Percentiles rank a stretch among this genome's conserved stretches.
Evolutionary conservation across 2,797 vertebrate genomes (phyloP).

Genomic region (Miichthys miiuy): DNA sequence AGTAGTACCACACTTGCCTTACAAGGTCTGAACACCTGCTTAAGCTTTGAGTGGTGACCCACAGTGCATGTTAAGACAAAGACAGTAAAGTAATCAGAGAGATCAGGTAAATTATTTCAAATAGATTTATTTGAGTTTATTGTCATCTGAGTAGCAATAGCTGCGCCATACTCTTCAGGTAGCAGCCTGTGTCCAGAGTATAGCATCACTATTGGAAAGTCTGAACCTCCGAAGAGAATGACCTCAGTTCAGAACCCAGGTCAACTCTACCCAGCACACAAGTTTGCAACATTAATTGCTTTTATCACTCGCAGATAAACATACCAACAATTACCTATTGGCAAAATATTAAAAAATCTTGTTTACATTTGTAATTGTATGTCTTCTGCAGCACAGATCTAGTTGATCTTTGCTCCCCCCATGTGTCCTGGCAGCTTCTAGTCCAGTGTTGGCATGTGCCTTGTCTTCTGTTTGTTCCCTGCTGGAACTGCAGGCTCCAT

Average conservation of each 20-base stretch:
- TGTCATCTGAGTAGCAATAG: not conserved
- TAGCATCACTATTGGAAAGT: slow-evolving; percentile 61
- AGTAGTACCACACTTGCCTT: not conserved
- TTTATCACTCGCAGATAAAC: not conserved
- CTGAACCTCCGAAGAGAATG: slow-evolving; percentile 76
- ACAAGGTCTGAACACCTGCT: not conserved
- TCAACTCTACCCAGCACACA: slow-evolving; percentile 80
- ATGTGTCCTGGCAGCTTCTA: slow-evolving; percentile 83
- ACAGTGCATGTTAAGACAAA: not conserved
- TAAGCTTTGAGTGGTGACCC: not conserved
- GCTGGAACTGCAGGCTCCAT: slow-evolving; percentile 72
- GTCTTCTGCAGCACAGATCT: not conserved
- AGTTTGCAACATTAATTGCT: slow-evolving; percentile 47
- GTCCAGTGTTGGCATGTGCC: slow-evolving; percentile 81
- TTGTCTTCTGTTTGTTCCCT: slow-evolving; percentile 71
- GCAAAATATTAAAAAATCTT: too few relatives aligned
- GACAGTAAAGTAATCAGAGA: too few relatives aligned
- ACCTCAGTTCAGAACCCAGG: slow-evolving; percentile 67
- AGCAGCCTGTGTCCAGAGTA: slow-evolving; percentile 10
- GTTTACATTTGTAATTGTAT: too few relatives aligned
- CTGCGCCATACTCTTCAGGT: slow-evolving; percentile 47
- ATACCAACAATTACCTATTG: not conserved
- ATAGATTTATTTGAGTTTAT: not conserved
- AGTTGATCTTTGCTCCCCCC: slow-evolving; percentile 32
- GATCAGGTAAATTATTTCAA: too few relatives aligned